Conservation (phyloP, 2,888 invertebrate species). For the Calephelis perditalis region DNA sequence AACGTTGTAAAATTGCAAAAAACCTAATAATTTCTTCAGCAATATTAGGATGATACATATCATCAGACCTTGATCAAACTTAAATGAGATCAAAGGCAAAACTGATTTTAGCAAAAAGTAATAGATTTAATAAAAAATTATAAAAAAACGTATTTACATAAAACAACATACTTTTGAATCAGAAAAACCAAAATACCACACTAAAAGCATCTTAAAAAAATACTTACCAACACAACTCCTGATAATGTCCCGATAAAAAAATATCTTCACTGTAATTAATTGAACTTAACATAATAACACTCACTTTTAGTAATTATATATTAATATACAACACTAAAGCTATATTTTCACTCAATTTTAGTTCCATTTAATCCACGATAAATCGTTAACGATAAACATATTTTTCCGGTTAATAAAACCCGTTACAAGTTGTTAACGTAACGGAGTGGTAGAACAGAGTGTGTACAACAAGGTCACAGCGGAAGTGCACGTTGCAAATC, state of each 20-base stretch:
- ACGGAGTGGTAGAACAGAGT: slow-evolving; percentile 1
- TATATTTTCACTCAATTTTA: not conserved
- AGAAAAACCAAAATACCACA: not conserved
- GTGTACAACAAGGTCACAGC: slow-evolving; percentile 4
- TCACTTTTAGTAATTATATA: not conserved
- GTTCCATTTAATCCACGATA: not conserved
- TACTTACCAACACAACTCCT: slow-evolving; percentile 1
- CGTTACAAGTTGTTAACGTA: not conserved
- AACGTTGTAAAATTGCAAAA: no score
- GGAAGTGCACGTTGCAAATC: slow-evolving; percentile 8
- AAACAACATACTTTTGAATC: not conserved
- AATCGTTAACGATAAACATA: not conserved
- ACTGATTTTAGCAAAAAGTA: no score
- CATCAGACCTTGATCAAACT: no score
- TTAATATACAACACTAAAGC: not conserved
- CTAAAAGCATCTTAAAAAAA: not conserved
- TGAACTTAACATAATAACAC: not conserved
- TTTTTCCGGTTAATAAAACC: not conserved
- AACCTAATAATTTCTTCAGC: no score
- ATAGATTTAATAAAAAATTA: no score
- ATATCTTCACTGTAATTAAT: not conserved
- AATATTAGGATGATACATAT: no score
- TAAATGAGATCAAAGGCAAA: no score
- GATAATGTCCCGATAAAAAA: not conserved
- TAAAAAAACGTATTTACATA: not conserved